Evolutionary conservation across 2,113 vertebrate genomes (phyloP).

Genomic region (Lepus timidus): DNA sequence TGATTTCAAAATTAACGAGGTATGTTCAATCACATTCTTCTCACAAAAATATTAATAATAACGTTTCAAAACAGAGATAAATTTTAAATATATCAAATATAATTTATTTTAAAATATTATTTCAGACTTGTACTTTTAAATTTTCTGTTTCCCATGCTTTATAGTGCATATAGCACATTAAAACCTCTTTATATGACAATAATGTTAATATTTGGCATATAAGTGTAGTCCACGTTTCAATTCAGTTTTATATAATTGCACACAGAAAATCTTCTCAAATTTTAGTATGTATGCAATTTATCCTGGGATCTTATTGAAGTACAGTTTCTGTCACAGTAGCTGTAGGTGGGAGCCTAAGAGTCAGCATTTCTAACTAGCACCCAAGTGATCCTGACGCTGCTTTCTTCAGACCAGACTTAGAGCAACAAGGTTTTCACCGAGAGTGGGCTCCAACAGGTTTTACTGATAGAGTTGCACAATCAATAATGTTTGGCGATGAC

Average conservation of each 20-base stretch:
- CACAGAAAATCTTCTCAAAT: conserved; percentile 14
- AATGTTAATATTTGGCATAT: conserved; percentile 2
- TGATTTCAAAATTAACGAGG: conserved; percentile 53
- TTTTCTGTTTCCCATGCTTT: conserved; percentile 39
- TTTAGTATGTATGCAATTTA: not conserved
- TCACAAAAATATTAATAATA: conserved; percentile 39
- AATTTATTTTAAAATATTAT: conserved; percentile 39
- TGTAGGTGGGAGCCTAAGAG: not conserved
- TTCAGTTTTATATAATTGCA: conserved; percentile 13
- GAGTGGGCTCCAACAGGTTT: not conserved
- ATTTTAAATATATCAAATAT: conserved; percentile 21
- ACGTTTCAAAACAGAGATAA: conserved; percentile 10
- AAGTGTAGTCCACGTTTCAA: not conserved
- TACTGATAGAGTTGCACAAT: not conserved
- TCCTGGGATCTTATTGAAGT: conserved; percentile 52
- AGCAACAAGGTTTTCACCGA: not conserved
- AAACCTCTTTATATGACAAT: not conserved
- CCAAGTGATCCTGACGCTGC: not conserved
- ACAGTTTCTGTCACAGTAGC: conserved; percentile 4
- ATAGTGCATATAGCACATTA: not conserved
- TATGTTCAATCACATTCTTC: not conserved
- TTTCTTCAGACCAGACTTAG: conserved; percentile 3
- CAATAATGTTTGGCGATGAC: not conserved
- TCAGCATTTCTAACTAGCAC: not conserved
- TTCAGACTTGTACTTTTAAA: conserved; percentile 45